These are phyloP conservation scores for Drosophila greeni DNA, from an alignment of 2,888 invertebrate genomes.

Conservation along the genomic window DNA sequence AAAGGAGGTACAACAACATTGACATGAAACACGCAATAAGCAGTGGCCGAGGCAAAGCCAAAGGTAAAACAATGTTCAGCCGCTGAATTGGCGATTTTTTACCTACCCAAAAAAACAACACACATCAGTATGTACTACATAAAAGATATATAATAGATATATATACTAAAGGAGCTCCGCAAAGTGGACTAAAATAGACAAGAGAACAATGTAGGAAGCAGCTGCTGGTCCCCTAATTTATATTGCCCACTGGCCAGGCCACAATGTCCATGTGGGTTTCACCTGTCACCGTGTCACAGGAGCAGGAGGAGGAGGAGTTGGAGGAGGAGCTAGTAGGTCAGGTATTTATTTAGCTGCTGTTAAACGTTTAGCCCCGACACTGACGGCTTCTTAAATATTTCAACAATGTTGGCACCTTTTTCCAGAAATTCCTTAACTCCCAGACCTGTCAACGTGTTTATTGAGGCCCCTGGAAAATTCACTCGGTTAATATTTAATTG, in stretches of 20 bases:
- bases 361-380: constrained; percentile 49
- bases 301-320: constrained; percentile 1
- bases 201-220: constrained; percentile 21
- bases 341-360: constrained; percentile 47
- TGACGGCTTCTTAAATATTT: constrained; percentile 59
- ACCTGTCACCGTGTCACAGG: constrained; percentile 8
- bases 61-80: constrained; percentile 48
- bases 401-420: constrained; percentile 61
- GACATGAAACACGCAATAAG: constrained; percentile 64
- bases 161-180: constrained; percentile 31
- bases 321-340: not conserved
- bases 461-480: constrained; percentile 25
- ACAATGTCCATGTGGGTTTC: constrained; percentile 16
- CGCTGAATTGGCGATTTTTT: constrained; percentile 65
- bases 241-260: constrained; percentile 42
- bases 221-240: constrained; percentile 17
- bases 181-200: constrained; percentile 49
- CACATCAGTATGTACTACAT: not conserved
- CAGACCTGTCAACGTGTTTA: constrained; percentile 27
- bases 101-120: constrained; percentile 1
- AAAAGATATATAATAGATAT: constrained; percentile 7
- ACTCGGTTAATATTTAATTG: constrained; percentile 65
- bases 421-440: constrained; percentile 16
- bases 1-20: constrained; percentile 36
- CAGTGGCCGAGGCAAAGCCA: constrained; percentile 30